Percentiles rank a stretch among this genome's conserved stretches.
These are phyloP conservation scores for Nymphalis polychloros DNA, from an alignment of 2,888 invertebrate genomes.

Conservation along the genomic window DNA sequence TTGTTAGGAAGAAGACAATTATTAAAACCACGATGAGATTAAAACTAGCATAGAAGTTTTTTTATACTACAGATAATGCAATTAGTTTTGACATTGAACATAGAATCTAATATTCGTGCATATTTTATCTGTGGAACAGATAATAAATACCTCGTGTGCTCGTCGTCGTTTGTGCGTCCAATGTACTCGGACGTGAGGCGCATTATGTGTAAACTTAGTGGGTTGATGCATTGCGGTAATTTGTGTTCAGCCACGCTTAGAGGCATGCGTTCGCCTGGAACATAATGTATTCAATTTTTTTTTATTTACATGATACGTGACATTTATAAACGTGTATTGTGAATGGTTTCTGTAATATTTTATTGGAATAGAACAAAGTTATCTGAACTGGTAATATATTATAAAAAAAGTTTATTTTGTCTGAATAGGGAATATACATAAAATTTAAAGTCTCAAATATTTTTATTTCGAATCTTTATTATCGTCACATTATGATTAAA, in stretches of 20 bases:
- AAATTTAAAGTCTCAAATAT: too few relatives aligned
- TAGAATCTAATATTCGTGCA: slow-evolving; percentile 11
- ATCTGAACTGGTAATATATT: too few relatives aligned
- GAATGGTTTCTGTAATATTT: too few relatives aligned
- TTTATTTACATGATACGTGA: too few relatives aligned
- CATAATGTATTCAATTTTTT: background rate
- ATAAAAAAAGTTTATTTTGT: too few relatives aligned
- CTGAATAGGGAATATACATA: too few relatives aligned
- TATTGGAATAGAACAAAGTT: too few relatives aligned
- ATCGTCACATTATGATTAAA: too few relatives aligned
- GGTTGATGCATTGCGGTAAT: slow-evolving; percentile 94
- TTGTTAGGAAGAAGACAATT: slow-evolving; percentile 1
- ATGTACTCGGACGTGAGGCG: slow-evolving; percentile 95
- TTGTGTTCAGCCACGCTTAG: slow-evolving; percentile 97
- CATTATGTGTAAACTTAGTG: slow-evolving; percentile 96
- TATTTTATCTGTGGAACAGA: background rate
- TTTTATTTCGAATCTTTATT: too few relatives aligned
- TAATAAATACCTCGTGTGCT: slow-evolving; percentile 41
- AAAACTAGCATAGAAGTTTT: slow-evolving; percentile 2
- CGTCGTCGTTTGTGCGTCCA: slow-evolving; percentile 79
- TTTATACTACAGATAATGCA: slow-evolving; percentile 9
- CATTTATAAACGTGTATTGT: too few relatives aligned
- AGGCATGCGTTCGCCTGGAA: slow-evolving; percentile 93
- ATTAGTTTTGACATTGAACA: slow-evolving; percentile 8
- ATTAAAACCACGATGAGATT: too few relatives aligned